These are phyloP conservation scores for Brachionus angularis DNA, from an alignment of 1,140 invertebrate species.

Conservation along the genomic window DNA sequence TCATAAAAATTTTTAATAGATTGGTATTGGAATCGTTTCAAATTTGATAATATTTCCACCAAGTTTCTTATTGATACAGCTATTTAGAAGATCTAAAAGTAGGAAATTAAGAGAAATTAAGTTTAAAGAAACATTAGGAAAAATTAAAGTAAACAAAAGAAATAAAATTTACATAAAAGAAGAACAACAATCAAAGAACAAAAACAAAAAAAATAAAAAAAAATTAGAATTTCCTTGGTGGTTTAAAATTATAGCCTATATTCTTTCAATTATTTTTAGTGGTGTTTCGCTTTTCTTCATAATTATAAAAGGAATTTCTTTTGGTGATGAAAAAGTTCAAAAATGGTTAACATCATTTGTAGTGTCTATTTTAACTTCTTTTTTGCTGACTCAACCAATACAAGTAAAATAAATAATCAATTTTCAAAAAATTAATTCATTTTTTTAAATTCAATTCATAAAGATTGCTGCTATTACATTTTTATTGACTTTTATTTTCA, in stretches of 20 bases:
- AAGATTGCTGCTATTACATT: conserved; percentile 60
- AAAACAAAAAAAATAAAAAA: conserved; percentile 3
- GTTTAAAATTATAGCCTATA: conserved; percentile 60
- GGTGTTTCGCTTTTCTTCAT: conserved; percentile 60
- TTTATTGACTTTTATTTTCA: conserved; percentile 59
- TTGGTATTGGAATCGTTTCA: conserved; percentile 29
- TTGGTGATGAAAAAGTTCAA: conserved; percentile 61
- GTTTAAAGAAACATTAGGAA: background rate
- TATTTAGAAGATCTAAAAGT: conserved; percentile 10
- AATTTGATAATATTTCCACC: background rate
- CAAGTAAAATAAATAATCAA: too few relatives aligned
- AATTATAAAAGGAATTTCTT: conserved; percentile 62
- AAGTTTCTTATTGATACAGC: background rate
- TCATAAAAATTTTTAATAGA: too few relatives aligned
- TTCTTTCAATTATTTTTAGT: conserved; percentile 58
- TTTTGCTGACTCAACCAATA: conserved; percentile 63
- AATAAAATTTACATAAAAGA: too few relatives aligned
- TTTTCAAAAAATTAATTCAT: too few relatives aligned
- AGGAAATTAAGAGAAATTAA: background rate
- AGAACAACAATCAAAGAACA: background rate
- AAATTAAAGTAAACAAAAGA: background rate
- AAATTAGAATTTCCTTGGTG: conserved; percentile 59
- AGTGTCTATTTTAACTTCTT: conserved; percentile 61
- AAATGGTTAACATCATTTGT: conserved; percentile 63
- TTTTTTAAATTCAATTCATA: too few relatives aligned